Percentiles rank a stretch among this genome's conserved stretches.
Conservation (phyloP, 2,797 vertebrate genomes). For the Caiman crocodilus region DNA sequence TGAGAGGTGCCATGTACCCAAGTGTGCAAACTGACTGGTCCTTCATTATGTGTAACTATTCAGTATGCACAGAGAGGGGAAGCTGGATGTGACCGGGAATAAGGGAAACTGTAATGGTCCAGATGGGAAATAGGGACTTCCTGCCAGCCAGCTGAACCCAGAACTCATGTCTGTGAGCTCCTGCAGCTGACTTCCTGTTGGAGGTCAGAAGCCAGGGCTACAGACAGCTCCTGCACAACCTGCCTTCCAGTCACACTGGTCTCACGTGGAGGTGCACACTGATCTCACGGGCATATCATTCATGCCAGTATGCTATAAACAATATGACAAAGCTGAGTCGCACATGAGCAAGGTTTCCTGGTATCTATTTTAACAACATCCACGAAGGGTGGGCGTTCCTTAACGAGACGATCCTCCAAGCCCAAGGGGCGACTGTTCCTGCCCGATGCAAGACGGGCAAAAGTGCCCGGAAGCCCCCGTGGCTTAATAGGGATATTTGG, state of each 20-base stretch:
- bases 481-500: too few relatives aligned
- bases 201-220: neutral
- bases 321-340: neutral
- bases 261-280: neutral
- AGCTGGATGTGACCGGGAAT: neutral
- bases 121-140: fast-evolving
- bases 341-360: neutral
- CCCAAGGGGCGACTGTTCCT: too few relatives aligned
- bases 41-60: too few relatives aligned
- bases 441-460: too few relatives aligned
- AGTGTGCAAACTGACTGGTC: too few relatives aligned
- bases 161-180: neutral
- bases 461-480: too few relatives aligned
- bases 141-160: neutral
- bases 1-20: neutral
- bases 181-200: neutral
- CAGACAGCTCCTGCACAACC: neutral
- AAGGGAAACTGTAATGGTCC: neutral
- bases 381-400: too few relatives aligned
- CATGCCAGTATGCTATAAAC: neutral
- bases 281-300: fast-evolving
- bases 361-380: neutral
- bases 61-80: too few relatives aligned
- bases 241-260: neutral
- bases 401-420: too few relatives aligned